Conservation (phyloP, 2,797 vertebrate genomes). For the Bradypus variegatus region DNA sequence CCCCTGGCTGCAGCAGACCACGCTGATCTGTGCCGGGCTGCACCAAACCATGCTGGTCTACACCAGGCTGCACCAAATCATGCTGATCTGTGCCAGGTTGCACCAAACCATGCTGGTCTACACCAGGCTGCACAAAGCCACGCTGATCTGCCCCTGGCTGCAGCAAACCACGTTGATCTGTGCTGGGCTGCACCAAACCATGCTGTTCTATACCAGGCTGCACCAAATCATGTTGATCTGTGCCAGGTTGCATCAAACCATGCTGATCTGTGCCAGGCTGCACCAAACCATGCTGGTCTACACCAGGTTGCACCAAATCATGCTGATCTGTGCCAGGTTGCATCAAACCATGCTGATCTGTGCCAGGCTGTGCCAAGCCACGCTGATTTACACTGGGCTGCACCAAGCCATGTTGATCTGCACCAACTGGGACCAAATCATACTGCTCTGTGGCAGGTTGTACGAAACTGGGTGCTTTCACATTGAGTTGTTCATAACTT, state of each 20-base stretch:
- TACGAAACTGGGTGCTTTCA: neutral
- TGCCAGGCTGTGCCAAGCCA: neutral
- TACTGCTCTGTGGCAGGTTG: neutral
- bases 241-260: neutral
- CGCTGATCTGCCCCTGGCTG: rapidly evolving
- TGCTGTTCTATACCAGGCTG: rapidly evolving
- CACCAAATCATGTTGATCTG: rapidly evolving
- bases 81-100: rapidly evolving
- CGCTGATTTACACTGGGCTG: neutral
- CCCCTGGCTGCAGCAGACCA: neutral
- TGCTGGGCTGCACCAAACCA: neutral
- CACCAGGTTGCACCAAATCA: neutral
- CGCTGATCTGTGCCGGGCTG: neutral
- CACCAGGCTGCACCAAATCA: neutral
- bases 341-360: neutral
- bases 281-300: rapidly evolving
- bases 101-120: neutral
- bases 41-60: rapidly evolving
- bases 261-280: rapidly evolving
- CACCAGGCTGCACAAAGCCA: neutral
- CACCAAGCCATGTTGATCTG: neutral
- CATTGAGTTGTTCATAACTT: neutral
- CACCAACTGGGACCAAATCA: too few species aligned
- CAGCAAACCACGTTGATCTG: neutral
- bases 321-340: rapidly evolving